phyloP scores from a whole-genome alignment of 1,140 invertebrate species.

The Patella vulgata region DNA sequence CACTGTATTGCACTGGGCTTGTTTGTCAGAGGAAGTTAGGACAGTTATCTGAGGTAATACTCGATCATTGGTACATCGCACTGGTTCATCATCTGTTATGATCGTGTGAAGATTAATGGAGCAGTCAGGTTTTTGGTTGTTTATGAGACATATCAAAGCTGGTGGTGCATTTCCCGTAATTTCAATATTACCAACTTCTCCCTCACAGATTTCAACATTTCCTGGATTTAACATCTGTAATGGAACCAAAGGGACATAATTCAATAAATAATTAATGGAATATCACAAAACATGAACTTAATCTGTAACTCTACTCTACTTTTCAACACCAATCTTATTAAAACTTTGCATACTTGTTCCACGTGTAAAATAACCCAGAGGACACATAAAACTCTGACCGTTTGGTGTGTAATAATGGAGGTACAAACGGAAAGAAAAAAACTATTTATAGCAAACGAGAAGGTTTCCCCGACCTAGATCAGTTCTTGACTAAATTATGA shows the following conservation, averaged over 20 bases:
- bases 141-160: constrained; percentile 13
- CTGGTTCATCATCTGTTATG: constrained; percentile 8
- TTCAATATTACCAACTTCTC: constrained; percentile 10
- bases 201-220: constrained; percentile 18
- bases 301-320: too few relatives aligned
- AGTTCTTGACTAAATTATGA: too few relatives aligned
- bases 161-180: constrained; percentile 24
- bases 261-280: too few relatives aligned
- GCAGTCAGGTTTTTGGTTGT: constrained; percentile 18
- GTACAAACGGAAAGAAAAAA: too few relatives aligned
- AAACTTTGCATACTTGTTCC: too few relatives aligned
- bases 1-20: constrained; percentile 4
- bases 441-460: too few relatives aligned
- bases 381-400: too few relatives aligned
- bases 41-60: constrained; percentile 33
- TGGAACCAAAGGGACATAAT: not conserved
- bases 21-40: constrained; percentile 12
- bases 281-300: too few relatives aligned
- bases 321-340: too few relatives aligned
- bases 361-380: too few relatives aligned
- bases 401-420: too few relatives aligned
- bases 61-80: constrained; percentile 6
- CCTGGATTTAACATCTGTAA: constrained; percentile 8
- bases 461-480: too few relatives aligned
- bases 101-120: constrained; percentile 17